Conservation (phyloP, 2,888 invertebrate genomes). For the Limulus polyphemus region DNA sequence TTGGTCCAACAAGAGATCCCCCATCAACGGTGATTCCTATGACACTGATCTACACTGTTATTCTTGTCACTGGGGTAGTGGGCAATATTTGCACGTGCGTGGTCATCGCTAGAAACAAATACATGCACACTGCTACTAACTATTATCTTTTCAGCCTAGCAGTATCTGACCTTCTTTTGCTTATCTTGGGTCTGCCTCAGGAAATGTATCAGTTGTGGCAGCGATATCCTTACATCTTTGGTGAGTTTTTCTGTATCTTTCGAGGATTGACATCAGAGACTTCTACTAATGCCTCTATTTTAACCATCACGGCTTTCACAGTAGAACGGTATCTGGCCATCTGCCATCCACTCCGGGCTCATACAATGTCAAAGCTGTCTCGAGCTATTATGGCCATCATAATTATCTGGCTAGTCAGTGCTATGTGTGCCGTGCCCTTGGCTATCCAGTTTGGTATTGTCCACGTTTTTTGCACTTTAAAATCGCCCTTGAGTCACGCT, state of each 20-base stretch:
- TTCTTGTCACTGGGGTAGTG: constrained; percentile 58
- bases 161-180: constrained; percentile 62
- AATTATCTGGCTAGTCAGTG: constrained; percentile 62
- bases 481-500: constrained; percentile 50
- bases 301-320: constrained; percentile 70
- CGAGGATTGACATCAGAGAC: constrained; percentile 70
- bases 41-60: constrained; percentile 53
- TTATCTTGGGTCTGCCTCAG: constrained; percentile 65
- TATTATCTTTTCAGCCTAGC: constrained; percentile 69
- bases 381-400: constrained; percentile 67
- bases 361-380: constrained; percentile 41
- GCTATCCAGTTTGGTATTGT: constrained; percentile 58
- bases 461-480: constrained; percentile 35
- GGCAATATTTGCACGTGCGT: constrained; percentile 65
- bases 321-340: constrained; percentile 75
- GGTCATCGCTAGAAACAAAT: constrained; percentile 59
- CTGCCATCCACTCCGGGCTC: constrained; percentile 60
- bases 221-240: constrained; percentile 43
- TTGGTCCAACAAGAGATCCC: constrained; percentile 17
- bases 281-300: constrained; percentile 59
- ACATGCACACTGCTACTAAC: constrained; percentile 74
- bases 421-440: constrained; percentile 38
- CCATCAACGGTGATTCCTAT: constrained; percentile 35
- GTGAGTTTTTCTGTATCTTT: constrained; percentile 61
- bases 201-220: constrained; percentile 48